Evolutionary conservation across 2,888 invertebrate genomes (phyloP).

Genomic region (Coecobrya sp.): DNA sequence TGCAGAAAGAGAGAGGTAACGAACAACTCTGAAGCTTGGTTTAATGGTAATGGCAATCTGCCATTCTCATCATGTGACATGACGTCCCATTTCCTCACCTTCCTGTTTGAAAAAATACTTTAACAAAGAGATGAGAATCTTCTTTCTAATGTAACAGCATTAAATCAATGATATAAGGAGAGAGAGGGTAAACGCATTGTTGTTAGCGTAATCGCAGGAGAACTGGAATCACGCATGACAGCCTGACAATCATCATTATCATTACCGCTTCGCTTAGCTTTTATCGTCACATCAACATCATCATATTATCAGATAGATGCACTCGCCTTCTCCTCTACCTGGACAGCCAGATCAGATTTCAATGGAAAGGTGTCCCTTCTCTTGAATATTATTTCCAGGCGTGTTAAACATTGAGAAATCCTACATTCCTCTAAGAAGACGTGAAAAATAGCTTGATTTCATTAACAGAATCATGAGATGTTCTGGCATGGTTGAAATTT

Average conservation of each 20-base stretch:
- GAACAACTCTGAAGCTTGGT: slow-evolving; percentile 12
- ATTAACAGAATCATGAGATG: neutral
- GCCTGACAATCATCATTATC: slow-evolving; percentile 66
- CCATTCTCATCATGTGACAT: slow-evolving; percentile 77
- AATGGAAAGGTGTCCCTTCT: neutral
- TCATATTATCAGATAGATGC: neutral
- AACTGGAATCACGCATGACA: slow-evolving; percentile 73
- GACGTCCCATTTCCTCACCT: slow-evolving; percentile 79
- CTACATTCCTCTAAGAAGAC: neutral
- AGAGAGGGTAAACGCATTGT: slow-evolving; percentile 24
- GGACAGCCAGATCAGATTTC: slow-evolving; percentile 45
- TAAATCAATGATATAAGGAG: slow-evolving; percentile 16
- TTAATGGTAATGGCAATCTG: slow-evolving; percentile 82
- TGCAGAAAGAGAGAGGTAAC: neutral
- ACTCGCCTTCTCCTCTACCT: neutral
- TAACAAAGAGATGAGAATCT: slow-evolving; percentile 32
- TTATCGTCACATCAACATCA: neutral
- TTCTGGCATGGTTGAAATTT: neutral
- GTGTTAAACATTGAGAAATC: neutral
- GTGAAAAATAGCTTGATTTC: neutral
- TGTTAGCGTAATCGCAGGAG: slow-evolving; percentile 39
- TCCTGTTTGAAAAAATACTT: slow-evolving; percentile 26
- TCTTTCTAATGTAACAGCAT: slow-evolving; percentile 42
- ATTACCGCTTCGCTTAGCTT: slow-evolving; percentile 24
- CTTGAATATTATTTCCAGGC: neutral